These are phyloP conservation scores for Cosmopolites sordidus DNA, from an alignment of 2,888 invertebrate species.

Conservation along the genomic window DNA sequence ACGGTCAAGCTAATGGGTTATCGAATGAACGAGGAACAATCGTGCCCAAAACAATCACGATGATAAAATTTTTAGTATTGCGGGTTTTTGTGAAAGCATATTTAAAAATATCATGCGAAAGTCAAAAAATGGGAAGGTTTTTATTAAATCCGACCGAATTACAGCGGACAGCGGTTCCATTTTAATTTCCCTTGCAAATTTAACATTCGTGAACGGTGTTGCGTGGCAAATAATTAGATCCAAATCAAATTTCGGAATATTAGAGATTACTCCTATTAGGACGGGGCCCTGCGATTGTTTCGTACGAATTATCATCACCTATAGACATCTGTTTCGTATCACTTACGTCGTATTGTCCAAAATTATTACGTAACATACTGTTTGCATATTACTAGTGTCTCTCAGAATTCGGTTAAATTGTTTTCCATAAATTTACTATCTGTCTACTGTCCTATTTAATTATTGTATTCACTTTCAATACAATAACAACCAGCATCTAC, in stretches of 20 bases:
- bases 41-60: slow-evolving; percentile 5
- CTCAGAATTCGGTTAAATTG: slow-evolving; percentile 15
- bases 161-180: slow-evolving; percentile 5
- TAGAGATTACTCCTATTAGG: slow-evolving; percentile 10
- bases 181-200: slow-evolving; percentile 20
- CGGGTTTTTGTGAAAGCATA: slow-evolving; percentile 8
- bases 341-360: slow-evolving; percentile 28
- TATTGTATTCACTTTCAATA: background rate
- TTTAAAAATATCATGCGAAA: slow-evolving; percentile 12
- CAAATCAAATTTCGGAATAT: slow-evolving; percentile 14
- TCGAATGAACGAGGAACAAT: slow-evolving; percentile 11
- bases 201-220: slow-evolving; percentile 11
- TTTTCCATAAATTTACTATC: slow-evolving; percentile 10
- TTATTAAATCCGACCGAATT: slow-evolving; percentile 13
- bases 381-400: slow-evolving; percentile 16
- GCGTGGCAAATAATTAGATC: slow-evolving; percentile 13
- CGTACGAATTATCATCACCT: slow-evolving; percentile 27
- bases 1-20: slow-evolving; percentile 14
- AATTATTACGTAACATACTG: slow-evolving; percentile 20
- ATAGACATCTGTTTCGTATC: slow-evolving; percentile 29
- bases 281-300: slow-evolving; percentile 10
- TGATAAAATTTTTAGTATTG: slow-evolving; percentile 14
- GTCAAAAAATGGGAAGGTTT: slow-evolving; percentile 14
- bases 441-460: background rate
- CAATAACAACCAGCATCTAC: no score